These are phyloP conservation scores for Littorina saxatilis DNA, from an alignment of 1,140 invertebrate species.

Conservation along the genomic window DNA sequence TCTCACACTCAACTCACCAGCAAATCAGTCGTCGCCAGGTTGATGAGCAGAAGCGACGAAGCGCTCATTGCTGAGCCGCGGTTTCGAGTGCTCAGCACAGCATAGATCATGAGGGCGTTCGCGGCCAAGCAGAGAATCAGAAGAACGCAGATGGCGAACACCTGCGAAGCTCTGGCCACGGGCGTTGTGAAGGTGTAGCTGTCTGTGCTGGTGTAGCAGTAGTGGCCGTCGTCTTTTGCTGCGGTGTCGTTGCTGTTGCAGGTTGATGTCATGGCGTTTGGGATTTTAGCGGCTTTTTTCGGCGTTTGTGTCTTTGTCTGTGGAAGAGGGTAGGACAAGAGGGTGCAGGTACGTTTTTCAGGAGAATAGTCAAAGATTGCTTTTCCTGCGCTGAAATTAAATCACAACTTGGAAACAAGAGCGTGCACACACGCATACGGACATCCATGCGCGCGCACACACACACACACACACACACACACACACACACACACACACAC, in stretches of 20 bases:
- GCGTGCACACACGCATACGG: not conserved
- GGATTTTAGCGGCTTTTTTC: not conserved
- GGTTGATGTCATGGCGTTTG: not conserved
- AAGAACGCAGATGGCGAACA: conserved; percentile 40
- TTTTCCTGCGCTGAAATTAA: not conserved
- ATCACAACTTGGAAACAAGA: not conserved
- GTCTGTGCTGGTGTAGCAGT: conserved; percentile 29
- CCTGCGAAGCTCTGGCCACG: conserved; percentile 26
- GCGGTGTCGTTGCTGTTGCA: not conserved
- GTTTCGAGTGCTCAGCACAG: conserved; percentile 33
- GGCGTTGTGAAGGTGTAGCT: conserved; percentile 31
- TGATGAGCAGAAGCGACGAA: conserved; percentile 43
- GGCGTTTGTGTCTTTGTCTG: not conserved
- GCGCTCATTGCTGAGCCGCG: conserved; percentile 15
- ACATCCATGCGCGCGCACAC: not conserved
- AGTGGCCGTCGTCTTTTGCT: not conserved
- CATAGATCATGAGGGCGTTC: conserved; percentile 43
- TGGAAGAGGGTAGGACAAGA: too few relatives aligned
- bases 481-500: conserved; percentile 8
- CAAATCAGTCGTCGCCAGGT: conserved; percentile 45
- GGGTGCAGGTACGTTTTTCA: too few relatives aligned
- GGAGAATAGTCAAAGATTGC: too few relatives aligned
- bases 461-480: not conserved
- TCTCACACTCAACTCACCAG: not conserved
- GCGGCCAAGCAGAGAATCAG: conserved; percentile 32